Evolutionary conservation across 2,888 invertebrate species (phyloP), one percentile per base, ranked within the genome.

Genomic region (Drosophila prolongata): DNA sequence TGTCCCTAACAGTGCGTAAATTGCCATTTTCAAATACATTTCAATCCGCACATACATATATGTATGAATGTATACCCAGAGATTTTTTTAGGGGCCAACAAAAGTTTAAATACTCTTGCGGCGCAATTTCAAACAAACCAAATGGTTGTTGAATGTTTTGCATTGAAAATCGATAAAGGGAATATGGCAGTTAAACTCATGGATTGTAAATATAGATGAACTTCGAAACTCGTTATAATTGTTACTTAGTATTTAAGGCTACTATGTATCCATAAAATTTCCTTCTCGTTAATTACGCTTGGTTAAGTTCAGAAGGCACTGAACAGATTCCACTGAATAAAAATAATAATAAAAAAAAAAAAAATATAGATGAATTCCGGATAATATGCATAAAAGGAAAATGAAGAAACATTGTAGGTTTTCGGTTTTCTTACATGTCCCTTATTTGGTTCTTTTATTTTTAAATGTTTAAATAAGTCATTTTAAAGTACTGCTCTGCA

Each of bases 1-100:
- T 69, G 73, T 66, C 66, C 79, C 82, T 74, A 79, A 72, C 82
- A 76, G 87, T 84, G 87, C 87, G 83, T 87, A 84, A 87, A 87
- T 84, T 84, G 83, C 87, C 85, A 84, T 87, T 84, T 84, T 85
- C 76, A 75, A 87, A 84, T 73, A 79, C 82, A 84, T 87, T 84
- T 84, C 87, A 83, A 84, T 87, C 87, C 57, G 6, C 27, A 65
- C 40, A 46, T 44, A 64, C 37, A 64, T 57, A 49, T 49, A 1
- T 38, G n/a, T 38, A 14, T 1, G 34, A 34, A 58, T 57, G 61
- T 24, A 47, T 53, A 46, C 46, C 34, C 16, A 1, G n/a, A 19
- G 50, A 52, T 54, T 68, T 75, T 64, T 60, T 19, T 9, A 14
- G 44, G 55, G 38, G 19, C 47, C 57, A 59, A 62, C 50, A 78